Base-by-base conservation (phyloP, 2,888 invertebrate species). In the Apamea sordens region DNA sequence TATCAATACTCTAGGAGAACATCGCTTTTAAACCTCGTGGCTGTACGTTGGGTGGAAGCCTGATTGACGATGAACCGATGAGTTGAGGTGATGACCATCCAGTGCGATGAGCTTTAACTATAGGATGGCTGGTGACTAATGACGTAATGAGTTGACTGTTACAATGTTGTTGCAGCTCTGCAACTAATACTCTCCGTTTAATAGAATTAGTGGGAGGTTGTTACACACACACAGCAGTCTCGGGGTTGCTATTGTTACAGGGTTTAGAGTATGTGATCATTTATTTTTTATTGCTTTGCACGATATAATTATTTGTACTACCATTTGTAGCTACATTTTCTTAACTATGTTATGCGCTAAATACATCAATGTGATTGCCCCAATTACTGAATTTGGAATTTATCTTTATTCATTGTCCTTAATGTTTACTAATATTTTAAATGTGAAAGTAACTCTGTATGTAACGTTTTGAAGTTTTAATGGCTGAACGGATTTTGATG, bases 131-230 rank as follows among this genome's bases (percentile, higher is more conserved):
- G 7, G 56, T 50, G 64, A 36, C 65, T 83, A 50, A n/a, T 72
- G 56, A 74, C 28, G 69, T 69, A 74, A 81, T 73, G 53, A 73
- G 65, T 63, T 71, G 75, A 76, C 73, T 44, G 36, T 56, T 64
- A 53, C 36, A 21, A 21, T 47, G 63, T 47, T 36, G 59, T 1
- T 79, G 59, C 63, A 80, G n/a, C 67, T 32, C 36, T 32, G 47
- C 28, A 56, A 63, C 21, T 10, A 67, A 71, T 67, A 47, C 65
- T 67, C 73, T 68, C 74, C 73, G 79, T 71, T 41, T 56, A 63
- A 71, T 71, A 36, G 32, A 56, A 71, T 82, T 64, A 59, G 63
- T 74, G 61, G 28, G 47, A n/a, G 13, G 47, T 83, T 41, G 8
- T 64, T 8, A 32, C 32, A 32, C 32, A 32, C 2, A 53, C 53